Evolutionary conservation across 2,797 vertebrate genomes (phyloP).

Genomic region (Hydrophis major): DNA sequence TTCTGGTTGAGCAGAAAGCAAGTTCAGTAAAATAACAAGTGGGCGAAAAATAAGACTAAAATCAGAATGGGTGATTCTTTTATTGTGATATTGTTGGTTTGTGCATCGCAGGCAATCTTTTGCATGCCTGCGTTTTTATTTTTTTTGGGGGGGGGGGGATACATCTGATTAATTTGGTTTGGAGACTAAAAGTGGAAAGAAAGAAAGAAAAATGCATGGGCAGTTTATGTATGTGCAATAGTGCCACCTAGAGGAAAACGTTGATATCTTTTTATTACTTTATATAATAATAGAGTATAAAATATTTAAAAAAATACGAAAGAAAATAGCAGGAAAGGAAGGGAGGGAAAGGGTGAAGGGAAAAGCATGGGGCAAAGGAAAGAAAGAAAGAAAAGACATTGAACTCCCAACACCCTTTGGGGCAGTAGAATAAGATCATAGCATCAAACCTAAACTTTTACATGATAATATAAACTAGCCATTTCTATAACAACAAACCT

Average conservation of each 20-base stretch:
- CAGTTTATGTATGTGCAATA: neutral
- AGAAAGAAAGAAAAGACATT: accelerated
- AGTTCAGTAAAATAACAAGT: neutral
- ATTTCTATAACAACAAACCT: too few relatives aligned
- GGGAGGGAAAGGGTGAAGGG: neutral
- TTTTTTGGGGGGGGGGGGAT: too few relatives aligned
- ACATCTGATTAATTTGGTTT: neutral
- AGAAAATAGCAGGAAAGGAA: neutral
- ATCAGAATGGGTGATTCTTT: too few relatives aligned
- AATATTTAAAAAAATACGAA: neutral
- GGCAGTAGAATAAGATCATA: neutral
- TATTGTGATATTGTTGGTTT: neutral
- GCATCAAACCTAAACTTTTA: neutral
- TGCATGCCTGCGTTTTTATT: neutral
- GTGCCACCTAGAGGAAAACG: neutral
- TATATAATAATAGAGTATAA: neutral
- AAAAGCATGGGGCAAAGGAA: neutral
- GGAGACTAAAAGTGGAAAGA: too few relatives aligned
- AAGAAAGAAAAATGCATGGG: neutral
- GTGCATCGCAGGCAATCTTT: too few relatives aligned
- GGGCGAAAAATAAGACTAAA: too few relatives aligned
- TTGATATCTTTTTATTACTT: neutral
- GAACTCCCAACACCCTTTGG: neutral
- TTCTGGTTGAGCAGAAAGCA: neutral
- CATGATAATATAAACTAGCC: neutral